Evolutionary conservation across 2,888 invertebrate genomes (phyloP).

Genomic region (Liopterus haemorrhoidalis): DNA sequence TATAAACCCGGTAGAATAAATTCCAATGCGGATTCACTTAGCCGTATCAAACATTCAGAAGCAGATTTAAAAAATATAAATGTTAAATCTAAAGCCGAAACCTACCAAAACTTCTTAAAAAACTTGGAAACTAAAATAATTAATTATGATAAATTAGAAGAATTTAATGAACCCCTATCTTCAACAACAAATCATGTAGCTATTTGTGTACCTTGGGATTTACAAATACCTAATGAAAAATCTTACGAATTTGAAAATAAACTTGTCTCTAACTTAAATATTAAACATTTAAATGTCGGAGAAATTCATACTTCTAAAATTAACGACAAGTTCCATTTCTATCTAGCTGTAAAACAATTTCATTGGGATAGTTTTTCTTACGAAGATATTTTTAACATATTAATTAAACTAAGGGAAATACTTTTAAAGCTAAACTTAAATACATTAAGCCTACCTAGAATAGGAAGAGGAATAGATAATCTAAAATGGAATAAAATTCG

Average conservation of each 20-base stretch:
- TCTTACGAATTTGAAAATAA: constrained; percentile 2
- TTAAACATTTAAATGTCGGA: background rate
- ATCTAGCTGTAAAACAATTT: constrained; percentile 9
- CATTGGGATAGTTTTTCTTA: constrained; percentile 17
- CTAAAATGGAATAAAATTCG: constrained; percentile 15
- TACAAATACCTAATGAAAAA: constrained; percentile 9
- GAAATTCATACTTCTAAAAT: background rate
- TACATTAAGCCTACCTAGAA: constrained; percentile 7
- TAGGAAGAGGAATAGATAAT: constrained; percentile 6
- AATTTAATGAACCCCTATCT: background rate
- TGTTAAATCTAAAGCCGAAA: constrained; percentile 5
- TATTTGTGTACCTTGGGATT: constrained; percentile 11
- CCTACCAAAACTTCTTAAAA: constrained; percentile 6
- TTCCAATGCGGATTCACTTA: constrained; percentile 18
- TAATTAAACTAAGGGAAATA: constrained; percentile 11
- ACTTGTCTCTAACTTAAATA: too few species aligned
- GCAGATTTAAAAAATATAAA: constrained; percentile 14
- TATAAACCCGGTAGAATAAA: constrained; percentile 18
- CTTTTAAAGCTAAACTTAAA: constrained; percentile 15
- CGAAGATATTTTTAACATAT: constrained; percentile 16
- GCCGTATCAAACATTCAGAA: constrained; percentile 17
- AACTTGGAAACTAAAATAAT: constrained; percentile 8
- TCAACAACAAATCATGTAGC: constrained; percentile 6
- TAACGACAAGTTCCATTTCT: background rate
- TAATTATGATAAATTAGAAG: constrained; percentile 4